These are phyloP conservation scores for Crax fasciolata DNA, from an alignment of 2,797 vertebrate genomes.

Conservation along the genomic window DNA sequence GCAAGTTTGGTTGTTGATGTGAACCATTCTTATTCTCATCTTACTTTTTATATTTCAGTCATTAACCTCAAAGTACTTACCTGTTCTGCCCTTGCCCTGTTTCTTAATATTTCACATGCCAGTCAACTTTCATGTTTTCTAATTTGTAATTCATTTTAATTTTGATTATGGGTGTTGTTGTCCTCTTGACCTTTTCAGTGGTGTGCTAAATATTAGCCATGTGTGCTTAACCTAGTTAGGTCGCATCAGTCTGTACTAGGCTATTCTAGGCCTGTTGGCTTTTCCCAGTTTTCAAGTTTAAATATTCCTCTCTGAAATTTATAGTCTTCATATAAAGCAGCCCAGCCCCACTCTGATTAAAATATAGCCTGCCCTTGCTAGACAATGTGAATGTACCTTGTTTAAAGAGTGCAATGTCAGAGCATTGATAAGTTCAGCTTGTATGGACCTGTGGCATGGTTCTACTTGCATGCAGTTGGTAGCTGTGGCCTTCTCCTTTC, in stretches of 20 bases:
- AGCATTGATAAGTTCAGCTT: neutral
- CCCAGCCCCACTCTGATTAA: too few relatives aligned
- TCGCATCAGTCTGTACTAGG: neutral
- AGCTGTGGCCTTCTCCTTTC: neutral
- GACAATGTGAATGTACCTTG: too few relatives aligned
- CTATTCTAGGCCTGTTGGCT: neutral
- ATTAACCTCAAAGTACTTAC: neutral
- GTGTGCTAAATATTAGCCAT: neutral
- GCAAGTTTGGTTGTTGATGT: neutral
- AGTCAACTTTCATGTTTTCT: neutral
- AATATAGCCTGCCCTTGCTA: neutral
- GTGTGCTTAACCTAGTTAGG: neutral
- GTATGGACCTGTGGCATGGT: too few relatives aligned
- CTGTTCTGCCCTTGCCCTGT: neutral
- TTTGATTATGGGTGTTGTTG: neutral
- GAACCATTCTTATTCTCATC: neutral
- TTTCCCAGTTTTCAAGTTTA: neutral
- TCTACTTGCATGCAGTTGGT: neutral
- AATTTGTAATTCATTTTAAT: neutral
- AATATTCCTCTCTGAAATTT: neutral
- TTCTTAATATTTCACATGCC: neutral
- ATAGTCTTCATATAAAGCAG: neutral
- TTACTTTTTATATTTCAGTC: neutral
- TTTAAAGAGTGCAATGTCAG: neutral
- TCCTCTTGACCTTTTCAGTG: neutral